Evolutionary conservation across 2,888 invertebrate genomes (phyloP).

Genomic region (Aleiodes leptofemur): DNA sequence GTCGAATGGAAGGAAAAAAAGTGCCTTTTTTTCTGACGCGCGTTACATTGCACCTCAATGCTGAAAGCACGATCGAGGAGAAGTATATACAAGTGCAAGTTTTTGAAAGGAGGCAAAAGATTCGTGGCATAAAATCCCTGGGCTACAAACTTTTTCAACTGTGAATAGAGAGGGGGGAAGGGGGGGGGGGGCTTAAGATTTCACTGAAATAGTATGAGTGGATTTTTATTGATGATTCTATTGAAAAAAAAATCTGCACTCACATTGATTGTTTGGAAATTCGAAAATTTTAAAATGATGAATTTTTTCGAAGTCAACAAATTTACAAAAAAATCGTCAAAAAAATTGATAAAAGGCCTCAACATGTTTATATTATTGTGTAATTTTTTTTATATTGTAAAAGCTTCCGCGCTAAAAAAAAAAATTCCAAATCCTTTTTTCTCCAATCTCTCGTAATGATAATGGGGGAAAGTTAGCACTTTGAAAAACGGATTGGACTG

Average conservation of each 20-base stretch:
- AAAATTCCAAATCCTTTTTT: not conserved
- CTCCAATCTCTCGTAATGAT: not conserved
- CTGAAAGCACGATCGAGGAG: conserved; percentile 18
- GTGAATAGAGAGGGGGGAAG: not conserved
- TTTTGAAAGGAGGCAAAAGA: conserved; percentile 38
- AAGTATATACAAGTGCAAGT: conserved; percentile 13
- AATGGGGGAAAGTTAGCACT: not conserved
- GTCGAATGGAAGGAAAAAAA: conserved; percentile 41
- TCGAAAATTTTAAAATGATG: too few relatives aligned
- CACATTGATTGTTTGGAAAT: too few relatives aligned
- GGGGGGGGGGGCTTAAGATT: too few relatives aligned
- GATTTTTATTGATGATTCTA: too few relatives aligned
- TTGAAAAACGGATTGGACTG: conserved; percentile 1
- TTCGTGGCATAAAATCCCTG: conserved; percentile 28
- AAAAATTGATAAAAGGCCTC: too few relatives aligned
- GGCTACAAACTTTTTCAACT: conserved; percentile 41
- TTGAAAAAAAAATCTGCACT: too few relatives aligned
- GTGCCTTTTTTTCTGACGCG: not conserved
- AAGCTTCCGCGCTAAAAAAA: not conserved
- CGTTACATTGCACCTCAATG: conserved; percentile 24
- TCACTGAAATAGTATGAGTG: too few relatives aligned
- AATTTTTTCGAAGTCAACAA: too few relatives aligned
- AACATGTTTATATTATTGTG: too few relatives aligned
- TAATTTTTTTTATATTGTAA: too few relatives aligned
- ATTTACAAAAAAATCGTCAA: too few relatives aligned